Conservation (phyloP, 2,888 invertebrate genomes). For the Sympetrum striolatum region DNA sequence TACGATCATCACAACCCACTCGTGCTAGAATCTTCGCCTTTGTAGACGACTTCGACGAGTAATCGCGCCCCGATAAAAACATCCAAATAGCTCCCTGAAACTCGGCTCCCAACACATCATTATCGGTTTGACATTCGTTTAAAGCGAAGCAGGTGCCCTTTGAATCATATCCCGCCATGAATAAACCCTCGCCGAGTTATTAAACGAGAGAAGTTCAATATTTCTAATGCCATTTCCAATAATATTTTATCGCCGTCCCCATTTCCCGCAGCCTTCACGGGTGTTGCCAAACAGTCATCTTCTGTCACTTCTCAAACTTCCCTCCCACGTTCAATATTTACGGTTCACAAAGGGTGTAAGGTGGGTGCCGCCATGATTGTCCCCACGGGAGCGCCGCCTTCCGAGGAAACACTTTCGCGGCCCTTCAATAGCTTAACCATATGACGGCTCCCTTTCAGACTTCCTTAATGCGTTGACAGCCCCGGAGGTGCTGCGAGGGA, state of each 20-base stretch:
- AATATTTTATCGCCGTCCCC: background rate
- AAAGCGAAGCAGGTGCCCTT: background rate
- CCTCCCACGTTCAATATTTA: constrained; percentile 38
- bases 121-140: too few relatives aligned
- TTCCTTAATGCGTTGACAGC: constrained; percentile 41
- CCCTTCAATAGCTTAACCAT: constrained; percentile 19
- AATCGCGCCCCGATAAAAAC: too few relatives aligned
- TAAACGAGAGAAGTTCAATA: background rate
- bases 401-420: constrained; percentile 9
- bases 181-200: background rate
- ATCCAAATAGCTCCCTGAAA: too few relatives aligned
- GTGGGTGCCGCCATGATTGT: constrained; percentile 26
- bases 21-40: too few relatives aligned
- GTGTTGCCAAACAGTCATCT: background rate
- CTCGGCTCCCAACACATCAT: too few relatives aligned
- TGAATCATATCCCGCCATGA: background rate
- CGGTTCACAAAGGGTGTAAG: constrained; percentile 42
- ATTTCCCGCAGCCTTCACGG: background rate
- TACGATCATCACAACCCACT: too few relatives aligned
- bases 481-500: constrained; percentile 23
- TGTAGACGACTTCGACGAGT: too few relatives aligned
- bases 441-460: background rate
- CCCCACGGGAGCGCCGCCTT: constrained; percentile 12
- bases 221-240: background rate
- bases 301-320: constrained; percentile 19